Percentiles rank a stretch among this genome's conserved stretches.
Conservation (phyloP, 2,113 vertebrate genomes). For the Entelurus aequoreus region DNA sequence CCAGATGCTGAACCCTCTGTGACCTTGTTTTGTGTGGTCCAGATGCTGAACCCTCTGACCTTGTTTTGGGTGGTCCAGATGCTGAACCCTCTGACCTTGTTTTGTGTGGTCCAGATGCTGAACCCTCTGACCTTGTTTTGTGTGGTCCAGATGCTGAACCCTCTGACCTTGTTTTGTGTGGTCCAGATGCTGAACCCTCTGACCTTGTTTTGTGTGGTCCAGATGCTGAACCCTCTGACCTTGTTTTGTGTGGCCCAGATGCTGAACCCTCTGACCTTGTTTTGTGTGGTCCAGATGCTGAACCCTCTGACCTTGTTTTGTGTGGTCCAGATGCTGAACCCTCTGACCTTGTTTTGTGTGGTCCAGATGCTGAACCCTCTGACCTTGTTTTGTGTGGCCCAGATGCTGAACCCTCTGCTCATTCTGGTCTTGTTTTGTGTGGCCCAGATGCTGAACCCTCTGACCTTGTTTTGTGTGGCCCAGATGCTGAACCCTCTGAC, state of each 20-base stretch:
- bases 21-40: conserved; percentile 26
- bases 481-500: too few species aligned
- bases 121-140: conserved; percentile 23
- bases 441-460: too few species aligned
- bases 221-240: too few species aligned
- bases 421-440: conserved; percentile 25
- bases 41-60: too few species aligned
- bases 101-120: too few species aligned
- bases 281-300: too few species aligned
- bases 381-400: conserved; percentile 26
- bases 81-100: conserved; percentile 18
- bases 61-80: conserved; percentile 34
- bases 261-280: conserved; percentile 18
- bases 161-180: conserved; percentile 24
- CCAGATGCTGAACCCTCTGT: too few species aligned
- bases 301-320: conserved; percentile 23
- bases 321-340: too few species aligned
- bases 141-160: too few species aligned
- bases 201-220: conserved; percentile 26
- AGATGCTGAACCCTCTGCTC: too few species aligned
- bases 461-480: conserved; percentile 26
- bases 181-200: too few species aligned
- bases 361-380: too few species aligned
- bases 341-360: conserved; percentile 24
- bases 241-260: conserved; percentile 34